A percentile compares a stretch with the other conserved stretches of the same genome.
phyloP scores from a whole-genome alignment of 1,140 invertebrate genomes.

The Tetraneura akinire region DNA sequence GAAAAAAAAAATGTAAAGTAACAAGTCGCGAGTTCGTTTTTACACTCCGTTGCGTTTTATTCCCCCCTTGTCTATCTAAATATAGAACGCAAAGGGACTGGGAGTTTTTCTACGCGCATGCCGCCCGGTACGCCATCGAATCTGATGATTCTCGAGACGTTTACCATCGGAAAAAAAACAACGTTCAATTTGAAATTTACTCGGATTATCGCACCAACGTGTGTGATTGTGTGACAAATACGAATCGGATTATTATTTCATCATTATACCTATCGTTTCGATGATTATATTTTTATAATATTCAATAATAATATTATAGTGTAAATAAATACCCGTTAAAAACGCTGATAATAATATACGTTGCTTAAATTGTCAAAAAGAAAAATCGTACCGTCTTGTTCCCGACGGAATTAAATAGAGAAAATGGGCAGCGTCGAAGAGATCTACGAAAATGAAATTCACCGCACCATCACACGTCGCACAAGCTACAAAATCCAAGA shows the following conservation, averaged over 20 bases:
- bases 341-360: too few relatives aligned
- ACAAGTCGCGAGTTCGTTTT: constrained; percentile 23
- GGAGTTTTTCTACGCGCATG: constrained; percentile 30
- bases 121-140: constrained; percentile 21
- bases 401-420: neutral
- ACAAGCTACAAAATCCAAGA: constrained; percentile 56
- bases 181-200: constrained; percentile 31
- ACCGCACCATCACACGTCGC: constrained; percentile 54
- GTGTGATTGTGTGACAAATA: neutral
- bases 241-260: neutral
- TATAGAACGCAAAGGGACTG: constrained; percentile 26
- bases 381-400: neutral
- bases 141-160: neutral
- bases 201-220: neutral
- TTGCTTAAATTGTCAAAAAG: too few relatives aligned
- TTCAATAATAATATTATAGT: neutral
- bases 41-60: constrained; percentile 7
- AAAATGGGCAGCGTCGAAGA: constrained; percentile 55
- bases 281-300: neutral
- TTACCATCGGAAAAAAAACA: neutral
- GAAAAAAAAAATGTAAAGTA: constrained; percentile 30
- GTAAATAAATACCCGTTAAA: too few relatives aligned
- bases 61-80: constrained; percentile 2
- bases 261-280: constrained; percentile 6
- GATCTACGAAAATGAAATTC: constrained; percentile 55